Evolutionary conservation across 2,113 vertebrate genomes (phyloP), one percentile per base, ranked within the genome.

Genomic region (Pterocles gutturalis): DNA sequence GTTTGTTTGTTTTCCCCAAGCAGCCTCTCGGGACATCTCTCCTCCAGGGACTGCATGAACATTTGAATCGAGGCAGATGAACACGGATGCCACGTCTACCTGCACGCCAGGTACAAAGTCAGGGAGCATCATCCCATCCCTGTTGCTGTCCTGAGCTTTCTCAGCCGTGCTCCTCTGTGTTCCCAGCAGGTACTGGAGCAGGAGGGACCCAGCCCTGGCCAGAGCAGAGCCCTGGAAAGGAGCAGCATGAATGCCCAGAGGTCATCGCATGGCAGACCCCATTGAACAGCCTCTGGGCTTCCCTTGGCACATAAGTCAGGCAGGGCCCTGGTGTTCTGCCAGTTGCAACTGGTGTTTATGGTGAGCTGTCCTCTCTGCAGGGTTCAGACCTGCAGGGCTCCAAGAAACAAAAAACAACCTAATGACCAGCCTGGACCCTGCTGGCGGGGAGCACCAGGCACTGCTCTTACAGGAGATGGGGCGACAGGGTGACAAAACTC

Each of bases 1-100:
- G 21, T 33, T 2, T 3, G 5, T 0, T 6, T 14, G 10, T 34
- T 16, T n/a, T 7, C 9, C 5, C 25, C 4, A 11, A 53, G 29
- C 18, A 83, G 55, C 10, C 12, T 14, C 69, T 55, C 22, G 17
- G 57, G 43, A 51, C 18, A 36, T 11, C 36, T 71, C 31, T 88
- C 9, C 6, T 19, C 41, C 41, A 38, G 17, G 18, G 34, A 17
- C 81, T 46, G 15, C n/a, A 12, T 57, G 34, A 31, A 31, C 33
- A 9, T 13, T 19, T 21, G 80, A 64, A 54, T 34, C 0, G 1
- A 48, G 36, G 54, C 53, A 67, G 78, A 61, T 4, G 14, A 29
- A 49, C 14, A 2, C 3, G n/a, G 60, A 18, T 43, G 14, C 12
- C 22, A 31, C n/a, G 17, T 26, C 84, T 76, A 8, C 66, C 64